A percentile compares a stretch with the other conserved stretches of the same genome.
Evolutionary conservation across 1,140 invertebrate genomes (phyloP).

Genomic region (Orchesella cincta): DNA sequence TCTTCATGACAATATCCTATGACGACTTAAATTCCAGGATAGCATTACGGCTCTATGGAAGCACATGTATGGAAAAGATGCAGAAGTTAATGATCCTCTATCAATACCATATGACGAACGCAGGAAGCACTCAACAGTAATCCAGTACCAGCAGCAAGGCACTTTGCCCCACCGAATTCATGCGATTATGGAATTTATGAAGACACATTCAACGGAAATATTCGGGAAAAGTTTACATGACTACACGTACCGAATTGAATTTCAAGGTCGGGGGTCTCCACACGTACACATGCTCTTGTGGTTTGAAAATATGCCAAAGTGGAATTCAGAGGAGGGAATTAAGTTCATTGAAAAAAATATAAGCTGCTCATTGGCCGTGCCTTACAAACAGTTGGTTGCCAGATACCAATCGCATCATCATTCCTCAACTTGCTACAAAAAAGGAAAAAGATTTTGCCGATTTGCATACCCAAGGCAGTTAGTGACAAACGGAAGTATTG

Average conservation of each 20-base stretch:
- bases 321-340: neutral
- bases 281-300: conserved; percentile 15
- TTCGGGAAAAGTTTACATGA: neutral
- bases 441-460: neutral
- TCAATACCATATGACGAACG: neutral
- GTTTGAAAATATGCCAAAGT: neutral
- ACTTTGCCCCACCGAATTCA: neutral
- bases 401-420: conserved; percentile 18
- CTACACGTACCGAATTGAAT: neutral
- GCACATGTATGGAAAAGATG: neutral
- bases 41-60: neutral
- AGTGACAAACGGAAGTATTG: neutral
- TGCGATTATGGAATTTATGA: neutral
- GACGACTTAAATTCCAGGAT: neutral
- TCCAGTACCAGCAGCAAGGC: conserved; percentile 2
- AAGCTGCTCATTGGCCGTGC: neutral
- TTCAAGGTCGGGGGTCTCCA: conserved; percentile 10
- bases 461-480: neutral
- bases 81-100: neutral
- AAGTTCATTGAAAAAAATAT: conserved; percentile 16
- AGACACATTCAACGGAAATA: neutral
- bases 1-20: neutral
- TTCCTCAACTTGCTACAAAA: conserved; percentile 6
- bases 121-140: neutral
- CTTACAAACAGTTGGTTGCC: neutral